phyloP scores from a whole-genome alignment of 2,888 invertebrate species.

The Nemapogon koenigi region DNA sequence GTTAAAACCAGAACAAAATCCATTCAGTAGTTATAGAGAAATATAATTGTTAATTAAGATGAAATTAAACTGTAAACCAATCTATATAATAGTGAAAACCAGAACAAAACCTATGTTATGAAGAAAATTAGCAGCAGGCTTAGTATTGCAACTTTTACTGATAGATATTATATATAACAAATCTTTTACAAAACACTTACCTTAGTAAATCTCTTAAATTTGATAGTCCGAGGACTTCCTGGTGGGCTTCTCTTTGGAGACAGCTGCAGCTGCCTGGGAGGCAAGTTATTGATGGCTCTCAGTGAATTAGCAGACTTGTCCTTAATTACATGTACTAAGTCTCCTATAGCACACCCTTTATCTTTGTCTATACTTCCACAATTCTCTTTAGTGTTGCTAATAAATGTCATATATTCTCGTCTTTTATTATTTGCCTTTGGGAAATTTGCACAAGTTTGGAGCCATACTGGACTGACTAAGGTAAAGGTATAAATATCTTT shows the following conservation, averaged over 20 bases:
- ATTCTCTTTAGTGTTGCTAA: conserved; percentile 39
- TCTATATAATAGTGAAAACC: no score
- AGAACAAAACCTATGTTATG: no score
- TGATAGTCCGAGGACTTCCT: conserved; percentile 42
- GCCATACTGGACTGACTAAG: conserved; percentile 43
- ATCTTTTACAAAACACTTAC: conserved; percentile 21
- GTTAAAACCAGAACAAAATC: not conserved
- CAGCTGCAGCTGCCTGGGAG: conserved; percentile 19
- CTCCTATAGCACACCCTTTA: not conserved
- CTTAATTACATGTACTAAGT: not conserved
- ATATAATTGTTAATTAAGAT: not conserved
- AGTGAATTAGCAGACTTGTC: conserved; percentile 25
- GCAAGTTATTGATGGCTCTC: conserved; percentile 38
- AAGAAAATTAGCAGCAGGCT: no score
- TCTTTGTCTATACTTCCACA: conserved; percentile 25
- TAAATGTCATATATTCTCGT: conserved; percentile 27
- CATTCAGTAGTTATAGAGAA: not conserved
- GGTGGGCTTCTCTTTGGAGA: conserved; percentile 31
- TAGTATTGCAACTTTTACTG: no score
- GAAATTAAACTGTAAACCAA: not conserved
- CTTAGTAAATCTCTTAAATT: conserved; percentile 44
- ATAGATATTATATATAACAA: not conserved
- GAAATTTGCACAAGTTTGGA: conserved; percentile 34
- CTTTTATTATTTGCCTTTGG: conserved; percentile 32
- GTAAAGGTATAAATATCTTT: conserved; percentile 47